Base-by-base conservation (phyloP, 2,797 vertebrate species). In the Heterohyrax brucei region DNA sequence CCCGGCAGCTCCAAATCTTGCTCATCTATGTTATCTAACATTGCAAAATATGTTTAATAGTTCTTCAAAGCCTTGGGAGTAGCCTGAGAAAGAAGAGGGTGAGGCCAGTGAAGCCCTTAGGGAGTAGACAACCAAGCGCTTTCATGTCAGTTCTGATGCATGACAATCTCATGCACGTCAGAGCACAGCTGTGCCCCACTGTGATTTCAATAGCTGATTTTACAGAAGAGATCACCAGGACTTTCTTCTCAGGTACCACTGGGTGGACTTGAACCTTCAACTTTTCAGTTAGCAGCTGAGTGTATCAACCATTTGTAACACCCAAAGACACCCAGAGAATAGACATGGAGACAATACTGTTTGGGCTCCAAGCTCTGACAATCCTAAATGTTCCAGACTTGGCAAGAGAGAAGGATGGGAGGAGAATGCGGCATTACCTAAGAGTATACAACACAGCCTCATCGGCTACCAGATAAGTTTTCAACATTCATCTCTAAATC, bases 31-130 rank as follows among this genome's bases (percentile, higher is more conserved):
- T 70, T 28, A 95, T 28, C 72, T 44, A 84, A n/a, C 59, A 82
- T 39, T 68, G 62, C n/a, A 93, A 89, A 96, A 72, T 39, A n/a
- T 14, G 22, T 46, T 68, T 82, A 21, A 39, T 21, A 62, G 33
- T 88, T 93, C 84, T 90, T 89, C 61, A 90, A n/a, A 30, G 77
- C 61, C n/a, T 33, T 44, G 77, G 50, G 39, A 85, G 9, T 8
- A 46, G 28, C n/a, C 21, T 18, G 53, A 50, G 64, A 70, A 24
- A 73, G 78, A 4, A 62, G 24, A 73, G n/a, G 18, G 18, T 33
- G n/a, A 44, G 61, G 24, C 28, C 12, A 48, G 13, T 0, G 8
- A 39, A 0, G 3, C 3, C 84, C 56, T 56, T 28, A 12, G 30
- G 22, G 53, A 61, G n/a, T 18, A 6, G n/a, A 72, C 8, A 18